A percentile compares a stretch with the other conserved stretches of the same genome.
These are phyloP conservation scores for Podilymbus podiceps DNA, from an alignment of 2,113 vertebrate species.

Conservation along the genomic window DNA sequence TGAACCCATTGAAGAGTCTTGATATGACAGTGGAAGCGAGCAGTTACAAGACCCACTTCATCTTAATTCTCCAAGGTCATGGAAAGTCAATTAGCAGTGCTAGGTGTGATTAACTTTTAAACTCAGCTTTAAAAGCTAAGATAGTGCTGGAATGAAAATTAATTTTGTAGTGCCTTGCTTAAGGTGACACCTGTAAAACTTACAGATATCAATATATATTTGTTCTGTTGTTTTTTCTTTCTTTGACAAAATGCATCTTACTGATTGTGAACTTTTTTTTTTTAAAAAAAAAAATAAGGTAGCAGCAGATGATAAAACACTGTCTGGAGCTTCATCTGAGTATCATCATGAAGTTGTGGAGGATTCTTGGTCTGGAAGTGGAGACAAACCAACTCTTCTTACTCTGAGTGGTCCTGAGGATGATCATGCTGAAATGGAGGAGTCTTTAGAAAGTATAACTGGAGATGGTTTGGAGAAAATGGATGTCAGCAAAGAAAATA, in stretches of 20 bases:
- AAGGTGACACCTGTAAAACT: background rate
- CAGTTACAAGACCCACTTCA: background rate
- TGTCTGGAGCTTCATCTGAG: constrained; percentile 32
- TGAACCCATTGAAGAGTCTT: background rate
- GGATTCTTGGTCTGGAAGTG: constrained; percentile 46
- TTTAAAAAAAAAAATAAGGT: constrained; percentile 27
- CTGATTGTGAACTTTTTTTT: background rate
- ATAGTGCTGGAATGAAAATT: background rate
- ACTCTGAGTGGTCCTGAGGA: background rate
- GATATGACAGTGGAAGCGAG: background rate
- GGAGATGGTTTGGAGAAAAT: constrained; percentile 52
- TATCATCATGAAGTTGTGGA: background rate
- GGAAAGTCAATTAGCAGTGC: background rate
- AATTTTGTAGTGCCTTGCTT: background rate
- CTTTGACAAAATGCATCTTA: background rate
- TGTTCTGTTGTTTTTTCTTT: background rate
- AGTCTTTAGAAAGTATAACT: background rate
- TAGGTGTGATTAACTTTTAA: background rate
- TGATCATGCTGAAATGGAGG: background rate
- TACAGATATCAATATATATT: background rate
- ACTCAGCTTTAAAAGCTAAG: background rate
- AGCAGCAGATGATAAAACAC: constrained; percentile 18
- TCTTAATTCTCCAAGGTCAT: background rate
- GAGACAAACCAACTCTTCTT: constrained; percentile 21
- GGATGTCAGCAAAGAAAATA: constrained; percentile 71